Evolutionary conservation across 30 jellyfish, hydroid and myxozoan species (phyloP).

Genomic region (Phacellophora camtschatica): DNA sequence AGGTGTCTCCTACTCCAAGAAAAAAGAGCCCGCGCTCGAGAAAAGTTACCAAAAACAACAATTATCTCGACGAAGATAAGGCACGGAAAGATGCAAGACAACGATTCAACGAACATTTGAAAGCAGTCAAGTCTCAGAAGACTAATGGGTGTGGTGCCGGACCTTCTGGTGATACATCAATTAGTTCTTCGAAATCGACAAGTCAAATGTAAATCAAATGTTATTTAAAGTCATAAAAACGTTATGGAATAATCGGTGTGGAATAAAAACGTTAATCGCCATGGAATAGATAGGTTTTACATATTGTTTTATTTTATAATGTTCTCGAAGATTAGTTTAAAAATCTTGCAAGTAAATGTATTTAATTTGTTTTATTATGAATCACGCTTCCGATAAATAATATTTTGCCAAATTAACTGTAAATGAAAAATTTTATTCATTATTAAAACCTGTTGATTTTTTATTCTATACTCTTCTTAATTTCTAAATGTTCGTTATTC

Average conservation of each 20-base stretch:
- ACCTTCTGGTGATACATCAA: neutral
- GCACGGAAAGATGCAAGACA: constrained; percentile 80
- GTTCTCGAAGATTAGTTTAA: neutral
- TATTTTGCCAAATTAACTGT: too few relatives aligned
- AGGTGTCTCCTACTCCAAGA: constrained; percentile 54
- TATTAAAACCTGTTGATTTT: too few relatives aligned
- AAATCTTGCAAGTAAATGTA: too few relatives aligned
- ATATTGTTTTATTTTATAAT: neutral
- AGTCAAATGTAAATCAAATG: neutral
- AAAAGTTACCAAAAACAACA: constrained; percentile 43
- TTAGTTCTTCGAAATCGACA: constrained; percentile 34
- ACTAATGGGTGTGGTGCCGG: constrained; percentile 8
- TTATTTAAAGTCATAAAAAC: neutral
- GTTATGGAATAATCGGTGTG: neutral
- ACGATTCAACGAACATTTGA: constrained; percentile 59
- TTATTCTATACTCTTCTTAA: too few relatives aligned
- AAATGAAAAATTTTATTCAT: too few relatives aligned
- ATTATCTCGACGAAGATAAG: constrained; percentile 59
- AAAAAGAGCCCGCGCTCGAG: constrained; percentile 46
- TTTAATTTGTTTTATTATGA: too few relatives aligned
- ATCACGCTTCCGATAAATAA: too few relatives aligned
- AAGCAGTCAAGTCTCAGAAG: constrained; percentile 42
- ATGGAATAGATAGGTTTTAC: neutral
- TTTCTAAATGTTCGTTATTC: too few relatives aligned
- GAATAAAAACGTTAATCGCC: neutral